Conservation (phyloP, 2,113 vertebrate genomes). For the Oreochromis niloticus region DNA sequence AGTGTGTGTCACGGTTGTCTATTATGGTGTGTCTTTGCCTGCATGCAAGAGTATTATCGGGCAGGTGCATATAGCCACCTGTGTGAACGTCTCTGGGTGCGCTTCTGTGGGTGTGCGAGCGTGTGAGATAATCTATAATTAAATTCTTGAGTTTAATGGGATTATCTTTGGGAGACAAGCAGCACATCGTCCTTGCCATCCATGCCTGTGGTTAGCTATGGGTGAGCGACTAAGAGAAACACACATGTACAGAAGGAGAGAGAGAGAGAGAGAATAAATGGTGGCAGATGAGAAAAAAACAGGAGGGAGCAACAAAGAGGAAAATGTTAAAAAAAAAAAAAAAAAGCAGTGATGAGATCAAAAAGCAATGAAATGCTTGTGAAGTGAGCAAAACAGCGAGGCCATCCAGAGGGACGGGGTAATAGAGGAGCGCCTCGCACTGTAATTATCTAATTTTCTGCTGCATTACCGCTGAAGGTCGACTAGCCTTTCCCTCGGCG, state of each 20-base stretch:
- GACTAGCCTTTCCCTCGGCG: neutral
- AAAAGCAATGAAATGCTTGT: neutral
- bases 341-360: neutral
- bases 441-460: constrained; percentile 44
- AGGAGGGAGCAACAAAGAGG: neutral
- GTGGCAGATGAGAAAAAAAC: neutral
- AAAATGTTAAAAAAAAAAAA: neutral
- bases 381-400: neutral
- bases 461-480: constrained; percentile 31
- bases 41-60: neutral
- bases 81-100: neutral
- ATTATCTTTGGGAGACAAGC: constrained; percentile 56
- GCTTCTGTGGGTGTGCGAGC: neutral
- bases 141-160: constrained; percentile 56
- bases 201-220: neutral
- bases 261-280: neutral
- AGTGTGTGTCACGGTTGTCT: neutral
- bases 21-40: neutral
- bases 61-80: neutral
- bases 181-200: constrained; percentile 49
- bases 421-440: neutral
- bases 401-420: neutral
- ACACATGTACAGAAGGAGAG: neutral
- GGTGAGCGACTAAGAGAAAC: constrained; percentile 13
- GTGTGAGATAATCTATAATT: constrained; percentile 57